Evolutionary conservation across 1,140 invertebrate genomes (phyloP), one percentile per base, ranked within the genome.

Genomic region (Drosophila orena): DNA sequence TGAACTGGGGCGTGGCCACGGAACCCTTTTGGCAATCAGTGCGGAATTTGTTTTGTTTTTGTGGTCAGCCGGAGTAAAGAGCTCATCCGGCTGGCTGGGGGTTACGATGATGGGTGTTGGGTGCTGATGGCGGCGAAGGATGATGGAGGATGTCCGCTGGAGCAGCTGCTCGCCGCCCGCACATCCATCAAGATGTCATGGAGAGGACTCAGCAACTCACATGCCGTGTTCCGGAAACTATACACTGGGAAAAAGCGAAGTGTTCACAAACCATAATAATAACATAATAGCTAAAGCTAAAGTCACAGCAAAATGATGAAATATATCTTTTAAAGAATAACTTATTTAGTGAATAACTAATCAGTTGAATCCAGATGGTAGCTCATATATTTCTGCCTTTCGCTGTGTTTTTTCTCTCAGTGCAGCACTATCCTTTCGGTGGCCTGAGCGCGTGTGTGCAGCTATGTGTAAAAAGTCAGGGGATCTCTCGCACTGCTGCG

Each of bases 11-110:
- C 50, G 44, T 62, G 56, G 55, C 44, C 49, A 50, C 30, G 56
- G 60, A 88, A 75, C 83, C 83, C 72, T 89, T 85, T 83, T 73
- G 79, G 77, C 81, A 85, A 86, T 81, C 81, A 69, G 59, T 81
- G 69, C 61, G 56, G 43, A 75, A 60, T 65, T 81, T 86, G 64
- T 59, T 64, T 38, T 64, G 60, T 54, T 76, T 70, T 69, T 81
- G 73, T 68, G 77, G 81, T 85, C 81, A 77, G 66, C 52, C 52
- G 34, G 55, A 66, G 66, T 69, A 46, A 56, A 69, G 62, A 56
- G 66, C 59, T 65, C 38, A 53, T 62, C 15, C 37, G 11, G 14
- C 4, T 38, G 30, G 7, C 8, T 30, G 30, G 1, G 8, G 17
- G n/a, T 47, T 3, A 15, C 17, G 20, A 10, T 1, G 43, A 10